A percentile compares a stretch with the other conserved stretches of the same genome.
Conservation (phyloP, 1,140 invertebrate genomes). For the Drosophila seguyi region DNA sequence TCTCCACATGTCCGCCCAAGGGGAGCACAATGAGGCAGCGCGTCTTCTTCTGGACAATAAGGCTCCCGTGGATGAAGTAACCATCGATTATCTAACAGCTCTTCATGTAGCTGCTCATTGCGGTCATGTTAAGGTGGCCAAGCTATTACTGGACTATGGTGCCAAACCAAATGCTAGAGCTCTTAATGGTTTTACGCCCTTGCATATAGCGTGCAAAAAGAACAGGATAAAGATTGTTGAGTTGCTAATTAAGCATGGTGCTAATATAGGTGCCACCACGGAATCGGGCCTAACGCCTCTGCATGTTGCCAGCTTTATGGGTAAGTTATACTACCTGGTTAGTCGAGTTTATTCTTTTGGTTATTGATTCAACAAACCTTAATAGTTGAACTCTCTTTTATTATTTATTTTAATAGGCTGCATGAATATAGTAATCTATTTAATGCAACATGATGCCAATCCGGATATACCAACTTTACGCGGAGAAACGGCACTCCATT, state of each 20-base stretch:
- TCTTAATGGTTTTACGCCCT: slow-evolving; percentile 98
- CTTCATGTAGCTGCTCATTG: slow-evolving; percentile 98
- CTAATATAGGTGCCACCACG: slow-evolving; percentile 90
- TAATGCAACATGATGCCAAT: slow-evolving; percentile 97
- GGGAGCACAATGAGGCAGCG: slow-evolving; percentile 98
- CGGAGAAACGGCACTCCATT: slow-evolving; percentile 98
- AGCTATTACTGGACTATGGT: slow-evolving; percentile 95
- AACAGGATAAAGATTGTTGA: slow-evolving; percentile 99
- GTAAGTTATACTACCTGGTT: slow-evolving; percentile 34
- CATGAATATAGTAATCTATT: slow-evolving; percentile 99
- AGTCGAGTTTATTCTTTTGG: background rate
- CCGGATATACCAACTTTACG: slow-evolving; percentile 97
- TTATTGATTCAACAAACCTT: background rate
- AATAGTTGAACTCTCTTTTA: background rate
- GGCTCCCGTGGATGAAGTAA: slow-evolving; percentile 98
- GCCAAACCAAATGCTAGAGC: slow-evolving; percentile 99
- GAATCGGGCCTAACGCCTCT: slow-evolving; percentile 96
- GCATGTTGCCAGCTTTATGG: slow-evolving; percentile 99
- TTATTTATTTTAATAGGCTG: slow-evolving; percentile 87
- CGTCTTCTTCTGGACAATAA: slow-evolving; percentile 96
- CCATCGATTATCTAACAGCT: slow-evolving; percentile 98
- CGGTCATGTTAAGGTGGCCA: slow-evolving; percentile 97
- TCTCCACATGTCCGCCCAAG: slow-evolving; percentile 97
- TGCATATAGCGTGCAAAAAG: slow-evolving; percentile 99
- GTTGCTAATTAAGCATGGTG: slow-evolving; percentile 96